Evolutionary conservation across 2,888 invertebrate species (phyloP).

Genomic region (Eledone cirrhosa): DNA sequence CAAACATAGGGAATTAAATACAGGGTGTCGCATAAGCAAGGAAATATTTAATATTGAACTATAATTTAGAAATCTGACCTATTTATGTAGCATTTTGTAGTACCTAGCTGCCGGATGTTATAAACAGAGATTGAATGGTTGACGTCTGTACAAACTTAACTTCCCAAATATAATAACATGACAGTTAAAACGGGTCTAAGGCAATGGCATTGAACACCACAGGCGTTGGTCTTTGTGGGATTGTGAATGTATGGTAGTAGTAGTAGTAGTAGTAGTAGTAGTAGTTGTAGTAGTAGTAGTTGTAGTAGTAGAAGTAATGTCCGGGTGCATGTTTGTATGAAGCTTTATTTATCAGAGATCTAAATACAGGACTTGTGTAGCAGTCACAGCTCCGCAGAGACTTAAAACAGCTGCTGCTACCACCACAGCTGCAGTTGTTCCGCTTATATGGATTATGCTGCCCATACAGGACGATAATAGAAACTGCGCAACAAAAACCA

Average conservation of each 20-base stretch:
- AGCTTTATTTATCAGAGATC: slow-evolving; percentile 74
- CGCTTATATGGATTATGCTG: slow-evolving; percentile 76
- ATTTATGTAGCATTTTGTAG: no score
- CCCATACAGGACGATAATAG: slow-evolving; percentile 75
- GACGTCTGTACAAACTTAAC: no score
- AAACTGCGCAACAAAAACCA: slow-evolving; percentile 96
- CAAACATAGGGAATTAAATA: no score
- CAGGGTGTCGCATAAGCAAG: no score
- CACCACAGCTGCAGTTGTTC: slow-evolving; percentile 89
- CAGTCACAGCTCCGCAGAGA: slow-evolving; percentile 83
- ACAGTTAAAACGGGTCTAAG: no score
- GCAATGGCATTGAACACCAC: no score
- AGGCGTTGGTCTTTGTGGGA: neutral
- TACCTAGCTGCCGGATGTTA: no score
- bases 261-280: slow-evolving; percentile 5
- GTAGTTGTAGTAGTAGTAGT: slow-evolving; percentile 26
- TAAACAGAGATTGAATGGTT: no score
- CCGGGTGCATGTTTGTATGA: neutral
- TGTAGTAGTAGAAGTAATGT: no score
- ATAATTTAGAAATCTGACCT: no score
- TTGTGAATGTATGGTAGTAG: neutral
- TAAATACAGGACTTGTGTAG: slow-evolving; percentile 88
- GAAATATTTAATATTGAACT: no score
- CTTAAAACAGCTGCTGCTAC: slow-evolving; percentile 85
- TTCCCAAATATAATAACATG: no score